Conservation (phyloP, 2,113 vertebrate genomes). For the Ictalurus punctatus region DNA sequence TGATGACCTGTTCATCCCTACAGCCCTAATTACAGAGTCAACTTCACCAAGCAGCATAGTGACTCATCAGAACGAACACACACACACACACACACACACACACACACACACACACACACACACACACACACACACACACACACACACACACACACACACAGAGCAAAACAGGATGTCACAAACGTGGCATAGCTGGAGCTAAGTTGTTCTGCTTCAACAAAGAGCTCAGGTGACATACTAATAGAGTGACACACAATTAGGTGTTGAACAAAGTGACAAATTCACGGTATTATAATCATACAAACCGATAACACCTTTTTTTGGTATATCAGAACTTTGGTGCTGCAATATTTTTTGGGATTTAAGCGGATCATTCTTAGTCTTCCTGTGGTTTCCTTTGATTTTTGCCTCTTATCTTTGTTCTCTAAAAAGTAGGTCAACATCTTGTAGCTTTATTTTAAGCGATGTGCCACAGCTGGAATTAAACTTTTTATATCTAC, state of each 20-base stretch:
- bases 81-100: conserved; percentile 27
- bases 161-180: conserved; percentile 18
- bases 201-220: neutral
- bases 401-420: conserved; percentile 3
- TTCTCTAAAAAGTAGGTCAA: conserved; percentile 13
- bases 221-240: conserved; percentile 14
- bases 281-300: neutral
- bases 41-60: conserved; percentile 32
- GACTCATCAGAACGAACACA: conserved; percentile 41
- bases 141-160: conserved; percentile 27
- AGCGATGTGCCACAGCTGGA: conserved; percentile 14
- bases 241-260: neutral
- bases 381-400: neutral
- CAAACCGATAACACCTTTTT: neutral
- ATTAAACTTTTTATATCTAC: neutral
- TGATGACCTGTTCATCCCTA: conserved; percentile 29
- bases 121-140: conserved; percentile 27
- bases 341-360: neutral
- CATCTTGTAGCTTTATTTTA: conserved; percentile 17
- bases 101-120: conserved; percentile 27
- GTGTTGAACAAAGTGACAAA: neutral
- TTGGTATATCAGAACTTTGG: neutral
- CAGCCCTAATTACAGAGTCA: conserved; percentile 64
- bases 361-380: neutral
- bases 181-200: neutral